Evolutionary conservation across 2,888 invertebrate genomes (phyloP).

Genomic region (Platycheirus albimanus): DNA sequence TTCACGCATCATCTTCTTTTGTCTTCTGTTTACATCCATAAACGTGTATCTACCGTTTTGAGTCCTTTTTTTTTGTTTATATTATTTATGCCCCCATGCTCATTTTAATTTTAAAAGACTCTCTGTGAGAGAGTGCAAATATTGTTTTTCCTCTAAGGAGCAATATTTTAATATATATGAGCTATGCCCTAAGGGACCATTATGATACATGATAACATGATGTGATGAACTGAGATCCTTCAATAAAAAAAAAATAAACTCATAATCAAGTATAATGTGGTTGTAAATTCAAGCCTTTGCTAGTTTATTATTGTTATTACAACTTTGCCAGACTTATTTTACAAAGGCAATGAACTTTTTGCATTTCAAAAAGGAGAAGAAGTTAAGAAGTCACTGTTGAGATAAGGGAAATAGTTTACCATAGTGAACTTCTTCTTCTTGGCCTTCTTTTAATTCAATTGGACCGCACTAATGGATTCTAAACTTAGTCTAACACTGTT

Average conservation of each 20-base stretch:
- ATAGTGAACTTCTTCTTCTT: conserved; percentile 19
- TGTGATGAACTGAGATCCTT: conserved; percentile 12
- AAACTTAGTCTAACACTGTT: conserved; percentile 41
- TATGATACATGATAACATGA: too few relatives aligned
- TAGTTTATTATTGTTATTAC: conserved; percentile 9
- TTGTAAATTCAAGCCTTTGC: conserved; percentile 27
- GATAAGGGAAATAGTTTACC: conserved; percentile 15
- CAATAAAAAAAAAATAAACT: conserved; percentile 1
- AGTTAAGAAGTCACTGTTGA: conserved; percentile 3
- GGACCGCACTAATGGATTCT: conserved; percentile 63
- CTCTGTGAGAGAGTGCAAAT: neutral
- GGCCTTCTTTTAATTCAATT: conserved; percentile 60
- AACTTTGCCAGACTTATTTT: neutral
- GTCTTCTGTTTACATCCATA: neutral
- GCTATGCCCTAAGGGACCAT: conserved; percentile 3
- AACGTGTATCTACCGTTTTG: neutral
- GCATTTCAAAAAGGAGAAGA: neutral
- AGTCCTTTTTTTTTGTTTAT: neutral
- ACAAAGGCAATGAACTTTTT: conserved; percentile 1
- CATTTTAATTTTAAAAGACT: neutral
- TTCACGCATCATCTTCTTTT: too few relatives aligned
- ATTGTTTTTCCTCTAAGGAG: conserved; percentile 17
- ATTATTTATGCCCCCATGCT: neutral
- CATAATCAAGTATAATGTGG: neutral
- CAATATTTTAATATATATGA: conserved; percentile 10